Percentiles rank a stretch among this genome's conserved stretches.
Evolutionary conservation across 2,797 vertebrate genomes (phyloP).

Genomic region (Tamandua tetradactyla): DNA sequence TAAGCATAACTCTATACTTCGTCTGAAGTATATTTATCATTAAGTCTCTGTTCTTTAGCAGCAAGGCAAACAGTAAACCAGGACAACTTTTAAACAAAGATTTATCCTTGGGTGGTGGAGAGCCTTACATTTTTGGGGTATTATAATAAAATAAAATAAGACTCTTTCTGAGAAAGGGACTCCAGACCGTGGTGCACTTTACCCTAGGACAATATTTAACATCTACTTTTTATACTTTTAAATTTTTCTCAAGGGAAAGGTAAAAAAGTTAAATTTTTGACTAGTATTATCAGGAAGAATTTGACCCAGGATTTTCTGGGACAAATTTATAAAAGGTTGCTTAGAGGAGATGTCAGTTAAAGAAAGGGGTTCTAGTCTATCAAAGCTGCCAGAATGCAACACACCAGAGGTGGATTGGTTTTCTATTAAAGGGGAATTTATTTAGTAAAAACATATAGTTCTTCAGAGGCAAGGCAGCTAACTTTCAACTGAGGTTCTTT

Average conservation of each 20-base stretch:
- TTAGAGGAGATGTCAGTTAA: neutral
- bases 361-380: no score
- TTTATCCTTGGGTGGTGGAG: constrained; percentile 37
- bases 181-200: neutral
- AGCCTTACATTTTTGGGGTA: neutral
- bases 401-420: no score
- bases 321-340: neutral
- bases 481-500: no score
- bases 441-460: no score
- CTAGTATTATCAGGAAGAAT: neutral
- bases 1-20: neutral
- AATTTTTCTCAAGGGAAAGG: constrained; percentile 4
- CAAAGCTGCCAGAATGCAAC: no score
- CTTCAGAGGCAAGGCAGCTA: no score
- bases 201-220: constrained; percentile 23
- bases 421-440: no score
- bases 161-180: neutral
- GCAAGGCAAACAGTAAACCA: neutral
- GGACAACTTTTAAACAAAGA: constrained; percentile 28
- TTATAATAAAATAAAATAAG: constrained; percentile 42
- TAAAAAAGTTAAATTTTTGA: constrained; percentile 1
- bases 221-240: neutral
- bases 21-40: neutral
- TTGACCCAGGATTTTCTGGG: neutral
- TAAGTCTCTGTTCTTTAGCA: constrained; percentile 7